These are phyloP conservation scores for Ichneumon xanthorius DNA, from an alignment of 2,888 invertebrate species.

Conservation along the genomic window DNA sequence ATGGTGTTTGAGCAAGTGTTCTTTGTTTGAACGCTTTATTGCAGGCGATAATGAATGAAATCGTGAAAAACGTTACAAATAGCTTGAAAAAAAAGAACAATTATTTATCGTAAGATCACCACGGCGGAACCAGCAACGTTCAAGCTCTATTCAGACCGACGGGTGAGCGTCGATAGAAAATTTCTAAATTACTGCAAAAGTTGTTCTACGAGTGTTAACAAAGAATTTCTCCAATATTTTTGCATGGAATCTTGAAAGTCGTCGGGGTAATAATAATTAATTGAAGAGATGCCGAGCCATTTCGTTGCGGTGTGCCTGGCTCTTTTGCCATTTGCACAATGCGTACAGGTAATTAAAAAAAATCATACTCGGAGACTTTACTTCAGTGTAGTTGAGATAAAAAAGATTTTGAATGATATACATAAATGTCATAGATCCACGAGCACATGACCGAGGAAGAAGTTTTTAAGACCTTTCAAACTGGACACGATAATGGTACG, in stretches of 20 bases:
- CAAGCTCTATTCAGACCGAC: background rate
- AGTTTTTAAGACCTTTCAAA: too few species aligned
- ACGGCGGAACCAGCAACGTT: background rate
- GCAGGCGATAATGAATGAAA: too few species aligned
- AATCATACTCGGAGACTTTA: background rate
- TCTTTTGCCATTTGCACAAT: too few species aligned
- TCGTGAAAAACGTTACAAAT: too few species aligned
- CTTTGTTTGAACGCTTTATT: too few species aligned
- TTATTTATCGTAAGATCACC: conserved; percentile 22
- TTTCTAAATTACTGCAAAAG: background rate
- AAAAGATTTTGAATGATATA: too few species aligned
- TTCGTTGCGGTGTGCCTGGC: background rate
- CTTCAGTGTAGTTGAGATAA: too few species aligned
- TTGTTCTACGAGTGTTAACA: background rate
- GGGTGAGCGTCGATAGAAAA: background rate
- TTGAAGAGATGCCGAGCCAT: conserved; percentile 4
- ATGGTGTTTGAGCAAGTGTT: too few species aligned
- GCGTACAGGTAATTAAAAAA: conserved; percentile 13
- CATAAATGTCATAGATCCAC: too few species aligned
- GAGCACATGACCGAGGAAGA: too few species aligned
- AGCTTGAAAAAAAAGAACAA: background rate
- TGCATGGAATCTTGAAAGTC: background rate
- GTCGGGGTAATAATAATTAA: background rate
- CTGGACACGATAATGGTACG: too few species aligned
- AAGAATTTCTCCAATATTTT: background rate